phyloP scores from a whole-genome alignment of 2,113 vertebrate genomes.

The Saiga tatarica region DNA sequence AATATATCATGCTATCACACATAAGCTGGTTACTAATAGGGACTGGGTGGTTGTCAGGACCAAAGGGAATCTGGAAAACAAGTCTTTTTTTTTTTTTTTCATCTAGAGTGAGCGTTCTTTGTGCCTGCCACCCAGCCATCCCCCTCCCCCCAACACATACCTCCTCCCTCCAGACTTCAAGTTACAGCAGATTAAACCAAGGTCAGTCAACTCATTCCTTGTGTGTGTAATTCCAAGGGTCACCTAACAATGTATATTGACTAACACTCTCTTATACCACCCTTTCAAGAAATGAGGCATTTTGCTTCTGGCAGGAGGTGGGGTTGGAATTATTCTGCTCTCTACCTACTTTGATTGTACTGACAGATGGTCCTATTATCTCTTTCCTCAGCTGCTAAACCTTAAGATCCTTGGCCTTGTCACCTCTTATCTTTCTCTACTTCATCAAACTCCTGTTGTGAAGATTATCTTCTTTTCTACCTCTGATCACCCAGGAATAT shows the following conservation, averaged over 20 bases:
- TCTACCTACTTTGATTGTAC: slow-evolving; percentile 16
- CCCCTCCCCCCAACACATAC: rapidly evolving
- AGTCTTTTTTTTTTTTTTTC: slow-evolving; percentile 67
- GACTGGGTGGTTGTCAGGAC: slow-evolving; percentile 74
- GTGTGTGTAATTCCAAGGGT: slow-evolving; percentile 51
- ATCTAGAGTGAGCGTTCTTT: slow-evolving; percentile 65
- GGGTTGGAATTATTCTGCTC: neutral
- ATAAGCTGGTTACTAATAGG: slow-evolving; percentile 78
- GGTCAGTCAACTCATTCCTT: slow-evolving; percentile 60
- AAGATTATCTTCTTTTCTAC: slow-evolving; percentile 42
- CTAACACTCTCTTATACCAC: slow-evolving; percentile 16
- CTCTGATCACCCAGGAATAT: slow-evolving; percentile 35
- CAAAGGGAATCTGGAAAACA: slow-evolving; percentile 74
- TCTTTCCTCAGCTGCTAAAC: slow-evolving; percentile 28
- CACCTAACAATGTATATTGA: slow-evolving; percentile 29
- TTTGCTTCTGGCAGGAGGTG: slow-evolving; percentile 47
- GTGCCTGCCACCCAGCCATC: neutral
- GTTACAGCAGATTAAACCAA: slow-evolving; percentile 52
- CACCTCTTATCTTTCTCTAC: slow-evolving; percentile 51
- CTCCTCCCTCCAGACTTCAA: slow-evolving; percentile 58
- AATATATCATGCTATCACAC: slow-evolving; percentile 80
- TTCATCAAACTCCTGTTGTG: slow-evolving; percentile 52
- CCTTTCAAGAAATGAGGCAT: neutral
- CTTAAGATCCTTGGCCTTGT: slow-evolving; percentile 46
- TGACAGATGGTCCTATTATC: slow-evolving; percentile 48